Evolutionary conservation across 2,888 invertebrate species (phyloP).

Genomic region (Parascotia fuliginaria): DNA sequence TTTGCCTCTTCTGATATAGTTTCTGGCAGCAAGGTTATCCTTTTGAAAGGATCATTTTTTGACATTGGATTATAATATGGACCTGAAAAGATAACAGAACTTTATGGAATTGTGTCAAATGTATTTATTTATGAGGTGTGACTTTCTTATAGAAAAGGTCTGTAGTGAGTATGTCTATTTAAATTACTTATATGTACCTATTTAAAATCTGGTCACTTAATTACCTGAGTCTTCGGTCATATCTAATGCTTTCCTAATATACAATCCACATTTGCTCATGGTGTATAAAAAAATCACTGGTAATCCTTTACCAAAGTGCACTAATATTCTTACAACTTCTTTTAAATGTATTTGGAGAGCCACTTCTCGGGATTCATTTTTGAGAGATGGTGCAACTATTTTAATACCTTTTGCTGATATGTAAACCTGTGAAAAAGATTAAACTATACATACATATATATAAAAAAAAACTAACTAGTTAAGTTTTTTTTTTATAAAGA

Average conservation of each 20-base stretch:
- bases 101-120: background rate
- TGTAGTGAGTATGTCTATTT: no score
- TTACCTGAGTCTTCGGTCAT: conserved; percentile 87
- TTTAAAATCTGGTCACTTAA: background rate
- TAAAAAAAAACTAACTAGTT: no score
- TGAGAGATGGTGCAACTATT: conserved; percentile 86
- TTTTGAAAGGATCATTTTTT: conserved; percentile 88
- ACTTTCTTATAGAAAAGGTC: no score
- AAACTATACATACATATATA: no score
- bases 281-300: conserved; percentile 94
- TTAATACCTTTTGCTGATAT: conserved; percentile 86
- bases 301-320: conserved; percentile 91
- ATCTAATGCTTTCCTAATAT: conserved; percentile 89
- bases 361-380: conserved; percentile 83
- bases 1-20: conserved; percentile 88
- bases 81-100: conserved; percentile 51
- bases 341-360: conserved; percentile 88
- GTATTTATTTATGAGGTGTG: no score
- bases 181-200: background rate
- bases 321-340: conserved; percentile 91
- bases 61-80: conserved; percentile 87
- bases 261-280: conserved; percentile 88
- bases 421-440: conserved; percentile 69
- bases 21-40: conserved; percentile 92
- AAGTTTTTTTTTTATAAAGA: no score